Evolutionary conservation across 2,113 vertebrate species (phyloP).

Genomic region (Grammomys surdaster): DNA sequence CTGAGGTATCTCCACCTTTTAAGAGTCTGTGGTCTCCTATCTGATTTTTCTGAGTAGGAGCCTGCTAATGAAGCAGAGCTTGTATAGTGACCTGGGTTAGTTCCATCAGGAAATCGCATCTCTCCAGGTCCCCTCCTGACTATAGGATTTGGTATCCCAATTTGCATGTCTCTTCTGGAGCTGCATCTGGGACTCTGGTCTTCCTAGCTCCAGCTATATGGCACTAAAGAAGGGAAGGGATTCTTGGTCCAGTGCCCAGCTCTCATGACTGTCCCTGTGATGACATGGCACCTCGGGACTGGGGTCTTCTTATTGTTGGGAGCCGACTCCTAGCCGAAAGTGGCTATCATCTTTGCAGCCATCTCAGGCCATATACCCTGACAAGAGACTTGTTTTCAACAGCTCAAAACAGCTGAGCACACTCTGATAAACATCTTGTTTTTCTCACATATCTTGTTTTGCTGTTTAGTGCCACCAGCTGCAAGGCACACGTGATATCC

Average conservation of each 20-base stretch:
- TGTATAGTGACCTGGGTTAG: not conserved
- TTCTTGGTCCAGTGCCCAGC: not conserved
- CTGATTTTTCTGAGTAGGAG: not conserved
- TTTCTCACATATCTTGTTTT: too few relatives aligned
- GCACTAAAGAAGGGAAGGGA: not conserved
- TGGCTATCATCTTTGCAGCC: too few relatives aligned
- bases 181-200: not conserved
- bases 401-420: too few relatives aligned
- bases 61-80: not conserved
- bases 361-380: too few relatives aligned
- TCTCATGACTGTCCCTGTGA: too few relatives aligned
- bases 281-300: not conserved
- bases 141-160: not conserved
- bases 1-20: not conserved
- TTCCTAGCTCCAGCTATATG: not conserved
- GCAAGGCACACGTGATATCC: too few relatives aligned
- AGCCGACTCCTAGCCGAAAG: too few relatives aligned
- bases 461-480: too few relatives aligned
- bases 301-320: not conserved
- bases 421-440: too few relatives aligned
- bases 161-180: not conserved
- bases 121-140: not conserved
- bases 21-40: too few relatives aligned
- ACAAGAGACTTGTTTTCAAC: too few relatives aligned
- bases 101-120: too few relatives aligned